A percentile compares a stretch with the other conserved stretches of the same genome.
phyloP scores from a whole-genome alignment of 2,797 vertebrate genomes.

The Trichosurus vulpecula region DNA sequence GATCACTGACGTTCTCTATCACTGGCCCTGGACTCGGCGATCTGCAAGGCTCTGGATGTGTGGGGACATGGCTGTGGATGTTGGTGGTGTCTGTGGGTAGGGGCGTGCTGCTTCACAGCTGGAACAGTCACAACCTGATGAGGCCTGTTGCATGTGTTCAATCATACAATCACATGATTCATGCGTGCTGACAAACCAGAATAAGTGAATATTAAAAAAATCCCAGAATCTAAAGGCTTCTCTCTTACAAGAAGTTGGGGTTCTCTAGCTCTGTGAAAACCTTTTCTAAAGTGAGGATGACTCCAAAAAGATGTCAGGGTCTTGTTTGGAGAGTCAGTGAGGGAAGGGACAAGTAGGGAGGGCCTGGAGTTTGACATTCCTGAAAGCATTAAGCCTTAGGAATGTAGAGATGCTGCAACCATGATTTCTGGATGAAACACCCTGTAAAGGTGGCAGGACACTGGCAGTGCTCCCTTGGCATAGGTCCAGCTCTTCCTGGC shows the following conservation, averaged over 20 bases:
- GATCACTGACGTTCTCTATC: neutral
- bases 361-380: neutral
- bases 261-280: neutral
- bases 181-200: neutral
- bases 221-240: neutral
- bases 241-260: neutral
- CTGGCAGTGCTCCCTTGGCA: neutral
- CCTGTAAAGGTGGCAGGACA: neutral
- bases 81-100: neutral
- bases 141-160: neutral
- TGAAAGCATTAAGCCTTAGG: neutral
- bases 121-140: neutral
- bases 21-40: neutral
- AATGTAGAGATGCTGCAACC: neutral
- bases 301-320: neutral
- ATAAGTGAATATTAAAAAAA: neutral
- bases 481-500: neutral
- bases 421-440: neutral
- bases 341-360: neutral
- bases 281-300: neutral
- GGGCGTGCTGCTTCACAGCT: neutral
- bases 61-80: neutral
- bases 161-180: neutral
- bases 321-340: neutral
- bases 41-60: neutral